These are phyloP conservation scores for Rhingia campestris DNA, from an alignment of 2,888 invertebrate genomes.

Conservation along the genomic window DNA sequence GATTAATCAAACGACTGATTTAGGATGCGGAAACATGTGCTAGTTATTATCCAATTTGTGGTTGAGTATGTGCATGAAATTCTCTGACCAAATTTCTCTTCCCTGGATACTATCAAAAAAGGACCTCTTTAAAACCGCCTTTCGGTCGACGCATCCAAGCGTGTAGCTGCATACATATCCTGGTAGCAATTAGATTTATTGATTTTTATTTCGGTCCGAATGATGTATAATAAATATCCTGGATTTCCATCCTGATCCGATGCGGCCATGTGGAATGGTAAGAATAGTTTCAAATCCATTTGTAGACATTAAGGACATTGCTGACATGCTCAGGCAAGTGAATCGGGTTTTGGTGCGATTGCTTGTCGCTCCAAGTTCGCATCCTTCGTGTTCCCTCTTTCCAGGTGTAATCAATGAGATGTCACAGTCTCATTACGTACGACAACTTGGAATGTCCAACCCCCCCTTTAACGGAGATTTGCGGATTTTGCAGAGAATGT, in stretches of 20 bases:
- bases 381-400: not conserved
- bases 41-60: conserved; percentile 67
- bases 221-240: conserved; percentile 30
- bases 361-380: conserved; percentile 15
- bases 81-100: not conserved
- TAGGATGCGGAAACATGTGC: conserved; percentile 67
- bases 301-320: conserved; percentile 48
- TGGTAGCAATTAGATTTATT: conserved; percentile 41
- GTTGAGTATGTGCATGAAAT: not conserved
- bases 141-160: not conserved
- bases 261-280: not conserved
- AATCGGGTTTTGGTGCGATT: conserved; percentile 30
- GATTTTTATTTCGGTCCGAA: conserved; percentile 18
- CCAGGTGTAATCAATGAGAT: conserved; percentile 70
- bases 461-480: conserved; percentile 60
- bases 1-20: conserved; percentile 67
- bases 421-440: conserved; percentile 69
- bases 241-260: conserved; percentile 11
- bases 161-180: not conserved
- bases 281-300: conserved; percentile 45
- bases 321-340: conserved; percentile 39
- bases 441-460: conserved; percentile 50
- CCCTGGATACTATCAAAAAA: conserved; percentile 5
- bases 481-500: conserved; percentile 58
- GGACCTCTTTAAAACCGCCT: conserved; percentile 20